Percentiles rank a stretch among this genome's conserved stretches.
phyloP scores from a whole-genome alignment of 2,888 invertebrate species.

The Stenodera caucasica region DNA sequence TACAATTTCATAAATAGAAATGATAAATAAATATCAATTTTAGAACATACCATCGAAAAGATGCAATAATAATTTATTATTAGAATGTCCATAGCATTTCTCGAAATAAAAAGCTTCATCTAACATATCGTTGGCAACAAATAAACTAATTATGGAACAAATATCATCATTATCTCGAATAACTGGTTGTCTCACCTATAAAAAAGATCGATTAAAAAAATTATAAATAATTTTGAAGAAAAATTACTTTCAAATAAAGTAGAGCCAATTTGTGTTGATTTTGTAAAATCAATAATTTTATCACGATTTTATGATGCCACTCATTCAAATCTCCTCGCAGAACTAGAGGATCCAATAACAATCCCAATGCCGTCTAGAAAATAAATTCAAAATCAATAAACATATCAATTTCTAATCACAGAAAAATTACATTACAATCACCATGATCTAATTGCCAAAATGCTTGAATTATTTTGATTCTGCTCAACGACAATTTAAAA shows the following conservation, averaged over 20 bases:
- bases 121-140: constrained; percentile 65
- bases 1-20: constrained; percentile 11
- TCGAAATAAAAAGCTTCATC: constrained; percentile 69
- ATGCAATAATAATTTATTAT: constrained; percentile 60
- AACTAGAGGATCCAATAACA: constrained; percentile 66
- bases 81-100: constrained; percentile 55
- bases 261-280: constrained; percentile 71
- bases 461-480: constrained; percentile 79
- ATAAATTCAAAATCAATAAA: background rate
- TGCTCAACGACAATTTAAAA: constrained; percentile 72
- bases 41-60: constrained; percentile 63
- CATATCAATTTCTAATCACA: constrained; percentile 6
- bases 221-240: constrained; percentile 51
- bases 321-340: constrained; percentile 61
- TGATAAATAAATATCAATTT: constrained; percentile 7
- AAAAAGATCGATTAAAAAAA: constrained; percentile 28
- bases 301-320: constrained; percentile 74
- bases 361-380: constrained; percentile 65
- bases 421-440: constrained; percentile 68
- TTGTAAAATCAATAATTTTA: constrained; percentile 68
- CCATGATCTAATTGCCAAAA: constrained; percentile 90
- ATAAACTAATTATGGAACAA: constrained; percentile 63
- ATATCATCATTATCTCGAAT: constrained; percentile 53
- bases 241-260: constrained; percentile 67
- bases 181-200: constrained; percentile 52